A percentile compares a stretch with the other conserved stretches of the same genome.
Evolutionary conservation across 1,140 invertebrate species (phyloP).

Genomic region (Chionoecetes opilio): DNA sequence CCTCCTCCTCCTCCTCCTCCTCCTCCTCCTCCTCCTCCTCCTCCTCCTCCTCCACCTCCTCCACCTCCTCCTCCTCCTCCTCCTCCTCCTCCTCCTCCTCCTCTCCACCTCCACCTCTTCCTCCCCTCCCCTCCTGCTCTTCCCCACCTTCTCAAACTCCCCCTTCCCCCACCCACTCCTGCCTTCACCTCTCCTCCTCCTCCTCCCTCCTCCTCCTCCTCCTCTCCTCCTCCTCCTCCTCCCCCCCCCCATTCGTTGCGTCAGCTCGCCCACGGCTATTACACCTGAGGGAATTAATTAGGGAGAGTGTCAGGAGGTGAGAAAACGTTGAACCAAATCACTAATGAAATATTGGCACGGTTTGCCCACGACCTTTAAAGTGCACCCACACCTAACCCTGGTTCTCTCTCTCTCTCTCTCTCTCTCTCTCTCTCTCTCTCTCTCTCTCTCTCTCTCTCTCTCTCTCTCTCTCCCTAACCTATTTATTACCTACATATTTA

Average conservation of each 20-base stretch:
- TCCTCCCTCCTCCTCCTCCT: not conserved
- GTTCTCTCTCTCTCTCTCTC: no score
- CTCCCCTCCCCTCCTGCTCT: not conserved
- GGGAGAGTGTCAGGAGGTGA: conserved; percentile 24
- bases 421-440: no score
- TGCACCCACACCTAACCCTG: no score
- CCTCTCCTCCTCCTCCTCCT: not conserved
- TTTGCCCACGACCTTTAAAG: not conserved
- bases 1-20: not conserved
- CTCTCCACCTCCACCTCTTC: not conserved
- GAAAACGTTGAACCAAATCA: not conserved
- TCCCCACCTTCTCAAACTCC: not conserved
- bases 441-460: no score
- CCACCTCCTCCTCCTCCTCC: not conserved
- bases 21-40: conserved; percentile 53
- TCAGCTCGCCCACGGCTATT: no score
- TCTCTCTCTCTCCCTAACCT: no score
- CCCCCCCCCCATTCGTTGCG: not conserved
- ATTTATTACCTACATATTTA: no score
- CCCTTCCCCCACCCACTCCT: not conserved
- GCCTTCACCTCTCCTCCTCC: no score
- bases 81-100: no score
- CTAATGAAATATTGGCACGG: not conserved
- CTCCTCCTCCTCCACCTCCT: conserved; percentile 37
- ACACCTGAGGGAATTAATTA: conserved; percentile 3